Conservation (phyloP, 1,140 invertebrate genomes). For the Octopus bimaculoides region DNA sequence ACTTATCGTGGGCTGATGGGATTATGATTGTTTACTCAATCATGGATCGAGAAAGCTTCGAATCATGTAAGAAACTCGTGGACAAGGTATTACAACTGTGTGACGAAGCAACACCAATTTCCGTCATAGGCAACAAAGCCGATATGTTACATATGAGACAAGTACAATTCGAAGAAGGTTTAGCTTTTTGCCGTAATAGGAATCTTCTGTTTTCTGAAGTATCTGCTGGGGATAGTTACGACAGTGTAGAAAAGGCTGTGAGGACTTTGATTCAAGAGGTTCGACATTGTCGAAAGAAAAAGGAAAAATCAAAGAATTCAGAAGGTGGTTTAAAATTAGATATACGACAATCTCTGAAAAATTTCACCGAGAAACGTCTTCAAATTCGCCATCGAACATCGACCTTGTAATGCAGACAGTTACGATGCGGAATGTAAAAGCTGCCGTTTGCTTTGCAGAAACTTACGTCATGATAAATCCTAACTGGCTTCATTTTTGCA, state of each 20-base stretch:
- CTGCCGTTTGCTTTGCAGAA: neutral
- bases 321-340: conserved; percentile 43
- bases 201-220: conserved; percentile 40
- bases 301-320: conserved; percentile 45
- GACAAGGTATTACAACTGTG: conserved; percentile 88
- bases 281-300: conserved; percentile 33
- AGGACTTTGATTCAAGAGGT: conserved; percentile 32
- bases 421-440: neutral
- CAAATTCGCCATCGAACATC: conserved; percentile 40
- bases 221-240: conserved; percentile 45
- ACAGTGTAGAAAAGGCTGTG: conserved; percentile 37
- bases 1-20: conserved; percentile 66
- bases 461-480: neutral
- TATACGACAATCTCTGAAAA: conserved; percentile 43
- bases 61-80: conserved; percentile 89
- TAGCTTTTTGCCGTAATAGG: conserved; percentile 33
- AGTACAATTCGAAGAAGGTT: conserved; percentile 30
- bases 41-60: conserved; percentile 85
- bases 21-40: conserved; percentile 77
- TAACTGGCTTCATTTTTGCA: neutral
- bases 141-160: conserved; percentile 66
- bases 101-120: conserved; percentile 88
- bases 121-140: conserved; percentile 95
- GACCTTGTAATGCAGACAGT: conserved; percentile 27
- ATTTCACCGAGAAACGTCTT: conserved; percentile 39